Evolutionary conservation across 2,888 invertebrate species (phyloP), one percentile per base, ranked within the genome.

Genomic region (Tyria jacobaeae): DNA sequence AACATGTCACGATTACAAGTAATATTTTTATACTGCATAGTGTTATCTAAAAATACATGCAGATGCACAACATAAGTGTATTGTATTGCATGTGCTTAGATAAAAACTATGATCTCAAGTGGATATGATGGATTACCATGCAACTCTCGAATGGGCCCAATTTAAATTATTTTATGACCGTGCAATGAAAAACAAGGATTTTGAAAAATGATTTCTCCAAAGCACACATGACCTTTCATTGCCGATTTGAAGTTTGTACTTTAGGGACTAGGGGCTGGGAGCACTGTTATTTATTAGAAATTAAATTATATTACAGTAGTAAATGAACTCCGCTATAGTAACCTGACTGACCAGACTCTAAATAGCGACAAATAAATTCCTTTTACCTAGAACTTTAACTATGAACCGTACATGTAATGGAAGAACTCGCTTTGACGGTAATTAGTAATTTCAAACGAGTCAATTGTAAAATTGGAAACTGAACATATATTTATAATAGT

Each of bases 101-200:
- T 73, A 61, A 64, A 12, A 67, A 58, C 60, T 68, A 65, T 59
- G 60, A 85, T 81, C 81, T 85, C 83, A 78, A 86, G 84, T 84
- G 86, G 82, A 78, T n/a, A 81, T 72, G 77, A 73, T 70, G 75
- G 75, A 76, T 74, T 65, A 62, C 69, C 62, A 72, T 59, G 71
- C 64, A 52, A 17, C 55, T 39, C 47, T 37, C 68, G 79, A 78
- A 82, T 81, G 76, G 80, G 65, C 60, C 70, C 71, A 70, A 51
- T 51, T 34, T 51, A 15, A 51, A 51, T 51, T 35, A 7, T 24
- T 21, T 24, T 35, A 35, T 14, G 14, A 35, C 6, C 14, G 15
- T 27, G 21, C 14, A 51, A 35, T 14, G 1, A 51, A 35, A 9
- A 34, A 51, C 15, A 51, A 51, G 21, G 21, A 21, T 21, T 21